Conservation (phyloP, 1,140 invertebrate genomes). For the Proctacanthus coquilletti region DNA sequence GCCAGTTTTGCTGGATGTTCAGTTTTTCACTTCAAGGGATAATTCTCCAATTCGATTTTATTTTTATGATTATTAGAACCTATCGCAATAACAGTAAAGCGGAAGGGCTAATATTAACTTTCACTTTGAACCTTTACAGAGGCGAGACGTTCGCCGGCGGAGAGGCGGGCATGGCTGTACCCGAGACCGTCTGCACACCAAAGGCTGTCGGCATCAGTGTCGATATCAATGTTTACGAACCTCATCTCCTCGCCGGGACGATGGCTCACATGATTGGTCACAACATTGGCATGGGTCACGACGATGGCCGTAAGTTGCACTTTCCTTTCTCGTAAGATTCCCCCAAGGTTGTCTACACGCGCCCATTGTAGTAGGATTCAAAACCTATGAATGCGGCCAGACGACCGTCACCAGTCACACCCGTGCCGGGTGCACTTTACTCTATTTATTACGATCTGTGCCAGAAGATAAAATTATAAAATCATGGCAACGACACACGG, state of each 20-base stretch:
- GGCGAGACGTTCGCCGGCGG: slow-evolving; percentile 67
- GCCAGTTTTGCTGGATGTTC: slow-evolving; percentile 1
- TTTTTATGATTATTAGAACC: neutral
- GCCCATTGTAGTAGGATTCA: too few relatives aligned
- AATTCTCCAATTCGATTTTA: slow-evolving; percentile 1
- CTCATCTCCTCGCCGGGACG: slow-evolving; percentile 80
- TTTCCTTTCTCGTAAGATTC: neutral
- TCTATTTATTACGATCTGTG: too few relatives aligned
- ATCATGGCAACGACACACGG: too few relatives aligned
- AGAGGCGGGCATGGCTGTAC: slow-evolving; percentile 82
- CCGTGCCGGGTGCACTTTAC: too few relatives aligned
- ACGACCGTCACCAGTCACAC: too few relatives aligned
- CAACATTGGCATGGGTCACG: slow-evolving; percentile 89
- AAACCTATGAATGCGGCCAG: too few relatives aligned
- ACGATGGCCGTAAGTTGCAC: slow-evolving; percentile 59
- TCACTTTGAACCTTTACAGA: slow-evolving; percentile 35
- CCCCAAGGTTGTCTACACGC: too few relatives aligned
- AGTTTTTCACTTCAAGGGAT: slow-evolving; percentile 1
- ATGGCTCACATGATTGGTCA: slow-evolving; percentile 96
- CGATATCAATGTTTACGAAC: slow-evolving; percentile 83
- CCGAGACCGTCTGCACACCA: slow-evolving; percentile 76
- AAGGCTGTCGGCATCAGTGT: slow-evolving; percentile 84
- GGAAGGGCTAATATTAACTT: too few relatives aligned
- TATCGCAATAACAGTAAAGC: too few relatives aligned
- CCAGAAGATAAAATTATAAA: too few relatives aligned